These are phyloP conservation scores for Perca flavescens DNA, from an alignment of 2,113 vertebrate species.

Conservation along the genomic window DNA sequence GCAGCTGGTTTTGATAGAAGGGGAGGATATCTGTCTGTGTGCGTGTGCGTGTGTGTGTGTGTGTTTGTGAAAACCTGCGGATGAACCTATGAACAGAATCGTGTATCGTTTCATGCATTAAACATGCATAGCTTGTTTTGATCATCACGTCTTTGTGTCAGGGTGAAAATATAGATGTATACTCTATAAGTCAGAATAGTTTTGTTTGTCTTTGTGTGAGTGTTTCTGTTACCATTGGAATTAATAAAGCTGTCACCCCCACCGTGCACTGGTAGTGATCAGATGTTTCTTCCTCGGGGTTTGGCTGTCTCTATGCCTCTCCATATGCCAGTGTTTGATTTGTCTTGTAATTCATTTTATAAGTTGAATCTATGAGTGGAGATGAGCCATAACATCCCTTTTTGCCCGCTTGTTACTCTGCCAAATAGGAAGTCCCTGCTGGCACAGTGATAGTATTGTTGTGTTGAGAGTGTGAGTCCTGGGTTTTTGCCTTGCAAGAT, in stretches of 20 bases:
- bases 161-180: neutral
- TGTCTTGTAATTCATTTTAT: slow-evolving; percentile 55
- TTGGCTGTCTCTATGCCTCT: slow-evolving; percentile 41
- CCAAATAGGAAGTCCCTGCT: slow-evolving; percentile 33
- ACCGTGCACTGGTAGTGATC: slow-evolving; percentile 46
- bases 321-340: slow-evolving; percentile 51
- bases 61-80: neutral
- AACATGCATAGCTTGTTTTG: slow-evolving; percentile 20
- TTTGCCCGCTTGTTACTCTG: slow-evolving; percentile 24
- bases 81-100: neutral
- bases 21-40: neutral
- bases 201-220: slow-evolving; percentile 20
- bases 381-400: slow-evolving; percentile 39
- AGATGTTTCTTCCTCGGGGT: slow-evolving; percentile 51
- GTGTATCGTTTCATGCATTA: slow-evolving; percentile 9
- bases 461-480: slow-evolving; percentile 27
- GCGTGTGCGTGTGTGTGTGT: neutral
- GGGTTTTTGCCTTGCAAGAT: slow-evolving; percentile 10
- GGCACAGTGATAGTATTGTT: slow-evolving; percentile 21
- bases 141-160: slow-evolving; percentile 18
- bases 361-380: slow-evolving; percentile 35
- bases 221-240: slow-evolving; percentile 12
- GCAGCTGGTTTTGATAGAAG: slow-evolving; percentile 22
- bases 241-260: slow-evolving; percentile 54
- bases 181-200: neutral